Conservation (phyloP, 2,113 vertebrate genomes). For the Protomyctophum bolini region DNA sequence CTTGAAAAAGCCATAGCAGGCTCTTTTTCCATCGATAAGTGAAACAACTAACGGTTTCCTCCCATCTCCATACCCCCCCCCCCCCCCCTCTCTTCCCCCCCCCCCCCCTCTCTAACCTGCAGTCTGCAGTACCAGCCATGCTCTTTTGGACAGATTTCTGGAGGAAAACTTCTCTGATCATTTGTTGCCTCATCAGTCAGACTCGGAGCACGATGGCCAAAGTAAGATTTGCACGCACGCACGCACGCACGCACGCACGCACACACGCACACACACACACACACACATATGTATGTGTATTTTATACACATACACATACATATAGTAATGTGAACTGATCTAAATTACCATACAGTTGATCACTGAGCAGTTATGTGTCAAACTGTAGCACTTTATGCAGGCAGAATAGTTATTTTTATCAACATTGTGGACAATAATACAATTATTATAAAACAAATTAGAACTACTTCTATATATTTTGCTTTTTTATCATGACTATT, state of each 20-base stretch:
- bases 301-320: too few species aligned
- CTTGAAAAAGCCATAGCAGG: too few species aligned
- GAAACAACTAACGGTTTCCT: neutral
- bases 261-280: constrained; percentile 3
- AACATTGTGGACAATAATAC: too few species aligned
- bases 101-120: constrained; percentile 33
- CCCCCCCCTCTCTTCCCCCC: neutral
- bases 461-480: too few species aligned
- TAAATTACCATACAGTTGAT: too few species aligned
- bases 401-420: too few species aligned
- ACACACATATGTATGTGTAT: too few species aligned
- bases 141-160: constrained; percentile 58
- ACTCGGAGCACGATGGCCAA: constrained; percentile 52
- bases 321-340: too few species aligned
- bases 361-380: too few species aligned
- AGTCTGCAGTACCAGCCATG: constrained; percentile 65
- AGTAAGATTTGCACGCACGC: constrained; percentile 57
- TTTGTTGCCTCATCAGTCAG: constrained; percentile 39
- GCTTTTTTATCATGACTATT: too few species aligned
- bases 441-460: too few species aligned
- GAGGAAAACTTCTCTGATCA: constrained; percentile 54
- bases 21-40: neutral
- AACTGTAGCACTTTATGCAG: too few species aligned
- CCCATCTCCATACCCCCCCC: neutral
- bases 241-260: neutral